Evolutionary conservation across 2,888 invertebrate species (phyloP).

Genomic region (Papilio gigon): DNA sequence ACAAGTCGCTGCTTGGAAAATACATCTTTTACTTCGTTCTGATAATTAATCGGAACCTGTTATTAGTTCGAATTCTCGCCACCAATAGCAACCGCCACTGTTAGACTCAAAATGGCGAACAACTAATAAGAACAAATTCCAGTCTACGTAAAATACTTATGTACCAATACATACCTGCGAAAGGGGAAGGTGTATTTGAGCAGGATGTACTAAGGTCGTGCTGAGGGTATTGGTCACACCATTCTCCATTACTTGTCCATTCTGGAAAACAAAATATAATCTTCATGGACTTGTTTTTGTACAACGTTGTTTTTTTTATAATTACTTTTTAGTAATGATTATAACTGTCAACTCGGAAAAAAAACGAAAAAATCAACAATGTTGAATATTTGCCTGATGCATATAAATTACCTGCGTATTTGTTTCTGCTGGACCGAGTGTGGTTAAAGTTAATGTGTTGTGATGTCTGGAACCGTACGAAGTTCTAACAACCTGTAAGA

Average conservation of each 20-base stretch:
- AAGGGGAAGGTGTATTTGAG: slow-evolving; percentile 77
- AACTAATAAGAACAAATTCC: no score
- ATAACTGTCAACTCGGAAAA: neutral
- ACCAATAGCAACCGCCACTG: no score
- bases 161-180: slow-evolving; percentile 70
- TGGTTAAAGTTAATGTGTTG: slow-evolving; percentile 73
- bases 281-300: neutral
- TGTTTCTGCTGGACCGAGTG: slow-evolving; percentile 66
- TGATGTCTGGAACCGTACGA: slow-evolving; percentile 67
- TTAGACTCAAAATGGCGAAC: no score
- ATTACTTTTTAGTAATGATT: neutral
- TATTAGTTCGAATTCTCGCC: no score
- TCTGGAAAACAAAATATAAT: slow-evolving; percentile 56
- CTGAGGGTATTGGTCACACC: slow-evolving; percentile 66
- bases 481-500: slow-evolving; percentile 69
- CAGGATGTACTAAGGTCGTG: slow-evolving; percentile 73
- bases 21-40: no score
- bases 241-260: slow-evolving; percentile 64
- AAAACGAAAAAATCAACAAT: neutral
- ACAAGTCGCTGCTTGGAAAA: no score
- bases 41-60: no score
- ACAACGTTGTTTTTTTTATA: neutral
- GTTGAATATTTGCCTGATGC: neutral
- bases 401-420: slow-evolving; percentile 55
- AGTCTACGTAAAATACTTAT: no score